These are phyloP conservation scores for Aethina tumida DNA, from an alignment of 1,140 invertebrate genomes.

Conservation along the genomic window DNA sequence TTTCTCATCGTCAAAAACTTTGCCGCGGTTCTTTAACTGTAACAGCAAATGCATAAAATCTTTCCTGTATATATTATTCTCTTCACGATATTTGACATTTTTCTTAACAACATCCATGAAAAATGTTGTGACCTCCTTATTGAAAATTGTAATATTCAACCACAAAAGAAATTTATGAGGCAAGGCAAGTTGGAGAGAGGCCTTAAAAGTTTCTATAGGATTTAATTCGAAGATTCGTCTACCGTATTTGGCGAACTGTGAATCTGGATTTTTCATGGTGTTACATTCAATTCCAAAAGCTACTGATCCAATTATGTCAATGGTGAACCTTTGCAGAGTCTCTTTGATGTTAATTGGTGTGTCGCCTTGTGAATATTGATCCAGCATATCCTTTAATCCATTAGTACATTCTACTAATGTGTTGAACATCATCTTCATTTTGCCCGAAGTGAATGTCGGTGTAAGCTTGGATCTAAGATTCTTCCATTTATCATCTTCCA, in stretches of 20 bases:
- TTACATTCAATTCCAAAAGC: slow-evolving; percentile 49
- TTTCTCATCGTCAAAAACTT: slow-evolving; percentile 2
- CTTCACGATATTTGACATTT: slow-evolving; percentile 30
- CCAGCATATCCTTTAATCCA: slow-evolving; percentile 35
- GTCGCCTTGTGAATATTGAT: slow-evolving; percentile 13
- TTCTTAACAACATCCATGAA: slow-evolving; percentile 5
- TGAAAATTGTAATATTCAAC: no score
- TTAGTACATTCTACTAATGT: slow-evolving; percentile 15
- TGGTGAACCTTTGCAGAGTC: slow-evolving; percentile 41
- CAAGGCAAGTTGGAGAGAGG: no score
- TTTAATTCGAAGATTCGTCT: slow-evolving; percentile 24
- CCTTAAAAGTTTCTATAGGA: no score
- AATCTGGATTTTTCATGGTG: slow-evolving; percentile 40
- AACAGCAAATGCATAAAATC: slow-evolving; percentile 48
- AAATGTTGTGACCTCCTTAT: no score
- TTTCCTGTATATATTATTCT: slow-evolving; percentile 38
- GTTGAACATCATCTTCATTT: slow-evolving; percentile 40
- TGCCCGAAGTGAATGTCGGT: slow-evolving; percentile 17
- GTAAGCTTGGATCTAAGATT: slow-evolving; percentile 32
- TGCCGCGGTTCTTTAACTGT: slow-evolving; percentile 39
- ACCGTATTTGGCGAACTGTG: slow-evolving; percentile 34
- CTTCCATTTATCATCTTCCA: slow-evolving; percentile 39
- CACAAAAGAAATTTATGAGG: no score
- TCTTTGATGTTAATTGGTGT: slow-evolving; percentile 40
- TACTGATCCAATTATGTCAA: slow-evolving; percentile 45